Conservation (phyloP, 2,113 vertebrate genomes). For the Aptenodytes patagonicus region DNA sequence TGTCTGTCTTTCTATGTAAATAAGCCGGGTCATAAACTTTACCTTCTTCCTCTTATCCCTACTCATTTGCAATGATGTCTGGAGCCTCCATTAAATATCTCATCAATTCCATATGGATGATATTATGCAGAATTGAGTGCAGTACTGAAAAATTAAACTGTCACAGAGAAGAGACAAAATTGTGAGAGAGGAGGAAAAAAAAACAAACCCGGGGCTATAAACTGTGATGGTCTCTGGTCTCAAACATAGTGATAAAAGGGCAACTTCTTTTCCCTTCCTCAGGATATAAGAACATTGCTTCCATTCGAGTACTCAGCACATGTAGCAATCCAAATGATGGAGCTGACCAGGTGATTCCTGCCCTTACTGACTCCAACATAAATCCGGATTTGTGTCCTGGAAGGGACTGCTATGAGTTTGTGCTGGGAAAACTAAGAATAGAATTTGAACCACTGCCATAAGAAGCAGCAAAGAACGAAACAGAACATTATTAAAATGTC, state of each 20-base stretch:
- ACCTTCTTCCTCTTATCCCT: neutral
- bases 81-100: neutral
- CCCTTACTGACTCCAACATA: neutral
- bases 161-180: neutral
- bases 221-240: neutral
- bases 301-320: neutral
- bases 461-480: neutral
- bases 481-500: constrained; percentile 13
- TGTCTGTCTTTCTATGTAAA: neutral
- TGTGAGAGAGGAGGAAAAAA: neutral
- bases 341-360: neutral
- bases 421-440: neutral
- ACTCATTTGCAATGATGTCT: neutral
- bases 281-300: neutral
- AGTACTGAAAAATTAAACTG: neutral
- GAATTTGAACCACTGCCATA: neutral
- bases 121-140: neutral
- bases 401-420: neutral
- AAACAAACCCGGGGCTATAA: neutral
- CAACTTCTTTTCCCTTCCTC: neutral
- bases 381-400: neutral
- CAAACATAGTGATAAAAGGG: neutral
- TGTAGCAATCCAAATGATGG: neutral
- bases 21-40: neutral
- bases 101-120: neutral